Evolutionary conservation across 2,888 invertebrate species (phyloP).

Genomic region (Laspeyria flexula): DNA sequence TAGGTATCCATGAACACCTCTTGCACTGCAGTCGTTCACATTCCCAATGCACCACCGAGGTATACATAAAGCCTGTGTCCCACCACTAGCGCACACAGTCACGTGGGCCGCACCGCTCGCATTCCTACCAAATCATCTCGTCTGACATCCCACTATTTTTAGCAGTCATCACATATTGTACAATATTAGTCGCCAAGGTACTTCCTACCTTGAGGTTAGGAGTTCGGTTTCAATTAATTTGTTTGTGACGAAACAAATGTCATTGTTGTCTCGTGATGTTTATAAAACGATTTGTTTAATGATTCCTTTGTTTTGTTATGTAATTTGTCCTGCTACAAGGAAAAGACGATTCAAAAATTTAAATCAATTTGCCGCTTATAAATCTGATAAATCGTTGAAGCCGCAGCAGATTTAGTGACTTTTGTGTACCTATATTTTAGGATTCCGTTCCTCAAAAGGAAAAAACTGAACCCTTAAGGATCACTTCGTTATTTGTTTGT

Average conservation of each 20-base stretch:
- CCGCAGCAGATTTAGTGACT: too few species aligned
- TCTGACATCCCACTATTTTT: constrained; percentile 50
- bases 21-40: too few species aligned
- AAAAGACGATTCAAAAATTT: too few species aligned
- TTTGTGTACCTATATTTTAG: too few species aligned
- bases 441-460: too few species aligned
- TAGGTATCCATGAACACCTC: too few species aligned
- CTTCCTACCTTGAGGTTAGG: constrained; percentile 33
- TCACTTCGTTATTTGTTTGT: too few species aligned
- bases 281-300: not conserved
- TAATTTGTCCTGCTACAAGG: not conserved
- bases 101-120: constrained; percentile 53
- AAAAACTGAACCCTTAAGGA: too few species aligned
- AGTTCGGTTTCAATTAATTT: constrained; percentile 29
- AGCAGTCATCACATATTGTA: constrained; percentile 39
- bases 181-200: constrained; percentile 37
- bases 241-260: not conserved
- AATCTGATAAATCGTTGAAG: too few species aligned
- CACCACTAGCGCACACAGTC: constrained; percentile 37
- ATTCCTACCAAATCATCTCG: constrained; percentile 55
- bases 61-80: constrained; percentile 5
- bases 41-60: too few species aligned
- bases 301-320: not conserved
- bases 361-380: too few species aligned
- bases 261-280: not conserved